Evolutionary conservation across 2,888 invertebrate genomes (phyloP).

Genomic region (Eupithecia tripunctaria): DNA sequence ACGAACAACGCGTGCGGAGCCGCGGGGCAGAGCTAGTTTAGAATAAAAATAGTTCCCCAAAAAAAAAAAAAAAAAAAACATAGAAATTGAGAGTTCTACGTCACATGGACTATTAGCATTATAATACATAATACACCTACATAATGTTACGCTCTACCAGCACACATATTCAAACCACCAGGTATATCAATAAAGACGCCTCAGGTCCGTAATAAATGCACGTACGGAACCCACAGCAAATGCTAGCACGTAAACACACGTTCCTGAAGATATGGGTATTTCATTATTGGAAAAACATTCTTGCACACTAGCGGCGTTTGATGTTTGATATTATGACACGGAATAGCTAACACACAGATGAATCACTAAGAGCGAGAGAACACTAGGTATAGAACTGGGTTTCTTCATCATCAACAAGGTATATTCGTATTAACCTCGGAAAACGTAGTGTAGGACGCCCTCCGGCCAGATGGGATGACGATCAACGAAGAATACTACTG

Average conservation of each 20-base stretch:
- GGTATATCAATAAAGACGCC: conserved; percentile 18
- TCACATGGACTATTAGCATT: too few species aligned
- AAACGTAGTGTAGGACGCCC: too few species aligned
- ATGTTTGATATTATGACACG: conserved; percentile 19
- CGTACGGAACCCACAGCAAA: conserved; percentile 34
- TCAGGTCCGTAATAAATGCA: conserved; percentile 29
- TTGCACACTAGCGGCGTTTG: conserved; percentile 38
- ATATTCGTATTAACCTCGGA: too few species aligned
- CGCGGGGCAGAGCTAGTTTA: too few species aligned
- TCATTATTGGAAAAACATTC: conserved; percentile 58
- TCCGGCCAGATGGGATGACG: too few species aligned
- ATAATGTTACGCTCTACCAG: not conserved
- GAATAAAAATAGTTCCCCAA: too few species aligned
- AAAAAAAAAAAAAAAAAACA: too few species aligned
- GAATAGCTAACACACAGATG: not conserved
- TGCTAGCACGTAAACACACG: conserved; percentile 51
- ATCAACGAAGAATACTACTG: too few species aligned
- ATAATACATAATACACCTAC: not conserved
- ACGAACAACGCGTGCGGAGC: too few species aligned
- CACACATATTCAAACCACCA: not conserved
- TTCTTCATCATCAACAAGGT: too few species aligned
- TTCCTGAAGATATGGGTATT: conserved; percentile 50
- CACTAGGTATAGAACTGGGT: too few species aligned
- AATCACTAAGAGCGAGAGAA: not conserved
- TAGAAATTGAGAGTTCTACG: too few species aligned